Conservation (phyloP, 2,888 invertebrate species). For the Odontomyia ornata region DNA sequence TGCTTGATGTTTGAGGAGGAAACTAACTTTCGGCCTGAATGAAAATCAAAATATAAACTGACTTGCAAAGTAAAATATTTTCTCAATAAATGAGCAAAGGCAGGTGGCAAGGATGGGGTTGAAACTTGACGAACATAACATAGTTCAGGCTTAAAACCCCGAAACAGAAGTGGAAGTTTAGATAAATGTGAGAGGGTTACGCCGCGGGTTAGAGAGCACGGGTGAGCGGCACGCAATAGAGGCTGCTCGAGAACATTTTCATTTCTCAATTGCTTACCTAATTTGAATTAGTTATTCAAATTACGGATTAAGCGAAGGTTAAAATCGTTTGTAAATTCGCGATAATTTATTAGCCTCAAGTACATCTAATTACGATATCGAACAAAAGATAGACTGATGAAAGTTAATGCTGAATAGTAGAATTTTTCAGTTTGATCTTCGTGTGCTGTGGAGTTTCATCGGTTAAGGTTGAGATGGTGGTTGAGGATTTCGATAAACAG, state of each 20-base stretch:
- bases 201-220: no score
- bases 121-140: no score
- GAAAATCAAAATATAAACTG: neutral
- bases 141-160: no score
- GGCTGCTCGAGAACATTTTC: neutral
- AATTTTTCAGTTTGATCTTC: no score
- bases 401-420: neutral
- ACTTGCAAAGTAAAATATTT: slow-evolving; percentile 1
- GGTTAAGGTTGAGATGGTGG: no score
- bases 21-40: neutral
- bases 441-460: no score
- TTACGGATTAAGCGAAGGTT: slow-evolving; percentile 4
- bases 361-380: neutral
- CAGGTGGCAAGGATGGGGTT: no score
- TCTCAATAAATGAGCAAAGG: neutral
- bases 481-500: no score
- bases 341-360: slow-evolving; percentile 4
- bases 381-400: neutral
- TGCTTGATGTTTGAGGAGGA: neutral
- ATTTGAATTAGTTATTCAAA: slow-evolving; percentile 22
- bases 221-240: no score
- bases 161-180: no score
- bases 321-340: neutral
- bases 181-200: no score
- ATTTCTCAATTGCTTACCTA: slow-evolving; percentile 12